Evolutionary conservation across 2,113 vertebrate genomes (phyloP).

Genomic region (Piprites chloris): DNA sequence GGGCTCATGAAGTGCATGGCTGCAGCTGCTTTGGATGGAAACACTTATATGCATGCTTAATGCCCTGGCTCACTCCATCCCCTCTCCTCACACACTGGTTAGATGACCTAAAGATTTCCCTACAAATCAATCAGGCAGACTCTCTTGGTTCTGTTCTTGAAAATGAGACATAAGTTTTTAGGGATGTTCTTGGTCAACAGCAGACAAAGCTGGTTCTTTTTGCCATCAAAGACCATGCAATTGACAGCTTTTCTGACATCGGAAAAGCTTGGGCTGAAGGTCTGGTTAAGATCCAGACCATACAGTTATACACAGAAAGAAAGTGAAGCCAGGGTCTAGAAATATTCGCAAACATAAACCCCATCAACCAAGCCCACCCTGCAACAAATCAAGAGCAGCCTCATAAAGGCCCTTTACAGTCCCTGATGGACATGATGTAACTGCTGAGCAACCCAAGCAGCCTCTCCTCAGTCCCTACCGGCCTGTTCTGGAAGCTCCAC

Average conservation of each 20-base stretch:
- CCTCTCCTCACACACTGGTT: background rate
- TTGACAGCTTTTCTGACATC: background rate
- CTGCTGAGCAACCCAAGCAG: background rate
- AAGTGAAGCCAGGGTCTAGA: background rate
- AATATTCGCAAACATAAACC: background rate
- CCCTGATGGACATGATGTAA: background rate
- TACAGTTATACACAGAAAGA: background rate
- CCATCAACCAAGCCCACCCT: constrained; percentile 1
- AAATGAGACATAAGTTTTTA: background rate
- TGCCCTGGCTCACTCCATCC: background rate
- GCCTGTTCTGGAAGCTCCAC: background rate
- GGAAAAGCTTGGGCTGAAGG: background rate
- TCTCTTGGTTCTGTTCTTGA: background rate
- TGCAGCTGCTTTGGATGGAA: constrained; percentile 36
- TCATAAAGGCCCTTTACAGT: constrained; percentile 14
- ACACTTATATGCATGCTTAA: background rate
- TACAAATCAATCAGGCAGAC: background rate
- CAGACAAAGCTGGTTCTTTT: background rate
- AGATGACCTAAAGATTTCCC: constrained; percentile 1
- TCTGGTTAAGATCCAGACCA: background rate
- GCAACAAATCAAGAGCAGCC: background rate
- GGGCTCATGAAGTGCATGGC: background rate
- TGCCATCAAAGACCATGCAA: background rate
- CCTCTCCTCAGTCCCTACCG: background rate
- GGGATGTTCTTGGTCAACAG: background rate